Evolutionary conservation across 2,888 invertebrate species (phyloP).

Genomic region (Pedicia rivosa): DNA sequence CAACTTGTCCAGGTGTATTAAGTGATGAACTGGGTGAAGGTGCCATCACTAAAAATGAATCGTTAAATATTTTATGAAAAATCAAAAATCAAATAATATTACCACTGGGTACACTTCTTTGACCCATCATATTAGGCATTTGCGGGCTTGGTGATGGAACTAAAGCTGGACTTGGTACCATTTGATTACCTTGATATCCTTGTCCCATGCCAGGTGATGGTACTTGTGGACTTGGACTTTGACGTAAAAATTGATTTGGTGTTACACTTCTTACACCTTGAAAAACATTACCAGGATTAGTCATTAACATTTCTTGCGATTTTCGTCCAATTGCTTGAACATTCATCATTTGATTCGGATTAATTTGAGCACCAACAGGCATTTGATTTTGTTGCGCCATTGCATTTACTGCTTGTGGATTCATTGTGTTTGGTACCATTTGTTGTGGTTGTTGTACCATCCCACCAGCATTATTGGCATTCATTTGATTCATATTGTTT

Average conservation of each 20-base stretch:
- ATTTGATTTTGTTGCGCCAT: conserved; percentile 21
- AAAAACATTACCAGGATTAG: conserved; percentile 33
- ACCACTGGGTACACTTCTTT: no score
- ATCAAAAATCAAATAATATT: no score
- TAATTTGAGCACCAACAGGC: conserved; percentile 14
- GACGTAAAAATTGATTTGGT: conserved; percentile 59
- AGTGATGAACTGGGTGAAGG: conserved; percentile 72
- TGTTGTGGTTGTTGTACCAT: conserved; percentile 1
- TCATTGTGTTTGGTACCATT: conserved; percentile 11
- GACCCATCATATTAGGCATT: conserved; percentile 39
- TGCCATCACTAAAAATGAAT: conserved; percentile 43
- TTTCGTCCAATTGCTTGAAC: conserved; percentile 25
- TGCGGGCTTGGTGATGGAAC: conserved; percentile 51
- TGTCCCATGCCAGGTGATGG: conserved; percentile 46
- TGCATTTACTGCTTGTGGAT: conserved; percentile 20
- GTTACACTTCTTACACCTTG: conserved; percentile 43
- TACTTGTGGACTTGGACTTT: conserved; percentile 65
- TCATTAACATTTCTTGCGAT: conserved; percentile 26
- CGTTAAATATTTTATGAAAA: background rate
- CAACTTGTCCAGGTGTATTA: conserved; percentile 53
- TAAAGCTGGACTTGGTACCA: conserved; percentile 34
- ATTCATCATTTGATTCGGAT: conserved; percentile 23
- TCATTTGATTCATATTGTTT: conserved; percentile 33
- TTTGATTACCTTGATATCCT: conserved; percentile 34
- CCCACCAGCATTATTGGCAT: conserved; percentile 20